Conservation (phyloP, 2,888 invertebrate genomes). For the Eurytoma adleriae region DNA sequence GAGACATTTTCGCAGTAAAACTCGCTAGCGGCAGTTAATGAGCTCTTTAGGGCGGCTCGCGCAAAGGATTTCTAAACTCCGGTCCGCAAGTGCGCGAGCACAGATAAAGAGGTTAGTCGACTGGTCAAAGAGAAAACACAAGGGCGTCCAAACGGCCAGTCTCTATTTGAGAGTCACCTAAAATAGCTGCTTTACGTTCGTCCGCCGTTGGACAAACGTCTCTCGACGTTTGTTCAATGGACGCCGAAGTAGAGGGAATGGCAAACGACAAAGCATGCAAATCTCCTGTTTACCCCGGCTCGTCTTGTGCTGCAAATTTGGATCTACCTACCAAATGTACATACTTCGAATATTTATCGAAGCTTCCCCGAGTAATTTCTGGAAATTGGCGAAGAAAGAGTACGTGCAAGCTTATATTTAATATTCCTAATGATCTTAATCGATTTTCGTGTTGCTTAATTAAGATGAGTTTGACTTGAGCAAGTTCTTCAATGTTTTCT, state of each 20-base stretch:
- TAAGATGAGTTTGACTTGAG: too few species aligned
- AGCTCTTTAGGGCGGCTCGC: not conserved
- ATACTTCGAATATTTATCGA: too few species aligned
- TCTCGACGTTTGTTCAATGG: constrained; percentile 51
- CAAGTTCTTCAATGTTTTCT: too few species aligned
- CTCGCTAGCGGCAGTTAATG: too few species aligned
- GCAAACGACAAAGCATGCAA: constrained; percentile 51
- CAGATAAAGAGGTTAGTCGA: constrained; percentile 24
- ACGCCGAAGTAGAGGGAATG: constrained; percentile 49
- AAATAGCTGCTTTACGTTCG: constrained; percentile 30
- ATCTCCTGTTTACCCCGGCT: constrained; percentile 29
- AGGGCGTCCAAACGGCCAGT: not conserved
- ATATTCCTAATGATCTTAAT: too few species aligned
- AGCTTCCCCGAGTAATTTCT: too few species aligned
- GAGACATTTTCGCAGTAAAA: too few species aligned
- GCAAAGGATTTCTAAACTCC: not conserved
- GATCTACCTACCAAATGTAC: too few species aligned
- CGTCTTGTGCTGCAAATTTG: too few species aligned
- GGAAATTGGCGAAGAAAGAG: too few species aligned
- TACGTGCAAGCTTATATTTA: too few species aligned
- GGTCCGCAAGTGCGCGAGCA: not conserved
- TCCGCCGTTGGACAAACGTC: constrained; percentile 27
- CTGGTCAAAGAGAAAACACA: not conserved
- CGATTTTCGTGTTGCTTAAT: too few species aligned
- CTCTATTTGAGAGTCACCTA: not conserved